Conservation (phyloP, 2,797 vertebrate genomes). For the Eurystomus glaucurus region DNA sequence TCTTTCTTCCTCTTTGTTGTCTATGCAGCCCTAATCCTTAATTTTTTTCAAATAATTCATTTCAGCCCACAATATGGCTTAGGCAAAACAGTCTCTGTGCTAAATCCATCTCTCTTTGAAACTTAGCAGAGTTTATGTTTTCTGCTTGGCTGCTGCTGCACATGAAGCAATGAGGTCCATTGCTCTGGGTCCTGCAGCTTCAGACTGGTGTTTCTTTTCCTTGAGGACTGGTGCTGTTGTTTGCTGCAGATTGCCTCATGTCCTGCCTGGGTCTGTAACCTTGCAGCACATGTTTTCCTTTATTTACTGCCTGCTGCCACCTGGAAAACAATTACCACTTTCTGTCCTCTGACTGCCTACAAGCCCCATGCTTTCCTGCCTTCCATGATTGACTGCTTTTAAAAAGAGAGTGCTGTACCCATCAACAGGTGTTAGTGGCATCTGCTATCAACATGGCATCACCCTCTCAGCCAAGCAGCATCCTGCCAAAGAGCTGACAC, state of each 20-base stretch:
- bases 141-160: neutral
- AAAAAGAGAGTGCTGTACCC: neutral
- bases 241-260: neutral
- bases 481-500: conserved; percentile 44
- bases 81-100: neutral
- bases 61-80: neutral
- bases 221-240: neutral
- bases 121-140: neutral
- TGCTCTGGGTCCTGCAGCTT: neutral
- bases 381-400: neutral
- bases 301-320: neutral
- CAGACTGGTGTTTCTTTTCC: neutral
- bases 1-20: neutral
- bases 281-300: neutral
- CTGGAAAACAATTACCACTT: neutral
- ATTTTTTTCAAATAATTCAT: neutral
- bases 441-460: neutral
- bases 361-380: neutral
- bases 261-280: neutral
- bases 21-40: neutral
- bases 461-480: neutral
- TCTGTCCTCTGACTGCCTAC: neutral
- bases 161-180: neutral
- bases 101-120: neutral
- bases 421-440: conserved; percentile 38